Conservation (phyloP, 1,140 invertebrate species). For the Ceratitis capitata region DNA sequence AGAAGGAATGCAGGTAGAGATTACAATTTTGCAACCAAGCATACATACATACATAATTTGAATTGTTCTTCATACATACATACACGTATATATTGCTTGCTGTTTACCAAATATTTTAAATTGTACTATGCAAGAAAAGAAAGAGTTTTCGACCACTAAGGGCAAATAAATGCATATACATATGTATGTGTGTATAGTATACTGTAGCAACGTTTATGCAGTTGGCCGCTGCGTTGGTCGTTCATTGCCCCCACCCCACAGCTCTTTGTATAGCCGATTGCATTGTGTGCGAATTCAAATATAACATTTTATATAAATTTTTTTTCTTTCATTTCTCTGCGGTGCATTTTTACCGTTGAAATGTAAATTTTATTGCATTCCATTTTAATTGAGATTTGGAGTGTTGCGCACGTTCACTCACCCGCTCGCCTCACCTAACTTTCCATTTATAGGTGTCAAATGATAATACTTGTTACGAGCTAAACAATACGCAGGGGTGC, state of each 20-base stretch:
- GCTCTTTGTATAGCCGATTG: not conserved
- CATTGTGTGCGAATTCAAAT: not conserved
- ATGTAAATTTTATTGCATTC: slow-evolving; percentile 22
- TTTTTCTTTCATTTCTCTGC: not conserved
- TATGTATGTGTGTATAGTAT: not conserved
- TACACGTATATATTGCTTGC: not conserved
- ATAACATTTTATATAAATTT: not conserved
- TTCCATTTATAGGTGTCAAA: not conserved
- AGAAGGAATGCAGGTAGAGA: not conserved
- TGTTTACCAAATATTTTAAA: no score
- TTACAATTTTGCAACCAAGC: no score
- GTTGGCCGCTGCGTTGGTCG: not conserved
- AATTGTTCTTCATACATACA: not conserved
- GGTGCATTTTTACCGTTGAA: not conserved
- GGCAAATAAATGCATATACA: not conserved
- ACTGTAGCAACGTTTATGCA: not conserved
- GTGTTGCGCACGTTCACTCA: not conserved
- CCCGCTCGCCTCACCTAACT: not conserved
- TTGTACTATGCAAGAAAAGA: not conserved
- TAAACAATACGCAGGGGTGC: not conserved
- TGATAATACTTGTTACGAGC: no score
- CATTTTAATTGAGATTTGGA: slow-evolving; percentile 1
- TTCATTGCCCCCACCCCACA: not conserved
- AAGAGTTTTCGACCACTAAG: not conserved
- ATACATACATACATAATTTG: not conserved